Evolutionary conservation across 2,113 vertebrate genomes (phyloP), one percentile per base, ranked within the genome.

Genomic region (Craseonycteris thonglongyai): DNA sequence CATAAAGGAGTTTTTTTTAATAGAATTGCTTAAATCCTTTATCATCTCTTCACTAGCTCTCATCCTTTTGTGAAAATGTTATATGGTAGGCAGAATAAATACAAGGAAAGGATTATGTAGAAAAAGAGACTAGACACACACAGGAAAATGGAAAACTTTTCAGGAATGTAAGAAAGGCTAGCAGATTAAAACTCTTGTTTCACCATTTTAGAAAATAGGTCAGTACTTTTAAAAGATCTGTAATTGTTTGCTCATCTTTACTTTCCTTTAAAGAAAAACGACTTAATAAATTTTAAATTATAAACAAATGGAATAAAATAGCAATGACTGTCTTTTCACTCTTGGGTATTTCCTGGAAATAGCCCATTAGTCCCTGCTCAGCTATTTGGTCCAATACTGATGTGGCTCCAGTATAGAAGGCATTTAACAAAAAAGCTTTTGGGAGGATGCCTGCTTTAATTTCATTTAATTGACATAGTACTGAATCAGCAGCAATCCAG

Each of bases 241-340:
- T 0, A 88, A 76, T n/a, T 63, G 26, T 78, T 69, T 95, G 68
- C 65, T 95, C 58, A 80, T 90, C 35, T 94, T 86, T 71, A 86
- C 78, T 93, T 84, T 94, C 61, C 58, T 75, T 92, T 51, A 90
- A 56, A 87, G 74, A 63, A 65, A 94, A 87, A 93, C 58, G 51
- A 61, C 38, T 35, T 51, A 63, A 63, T 19, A 87, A 91, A 78
- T 72, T 54, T 94, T 80, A 66, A 78, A 47, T 81, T 65, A 78
- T 61, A 94, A 95, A 94, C n/a, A 85, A 54, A 59, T 82, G 74
- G 30, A 74, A 15, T 75, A 51, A 95, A 90, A 90, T 14, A 93
- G 68, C 38, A 49, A 18, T 74, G 45, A 85, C 35, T 28, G n/a
- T 85, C 38, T n/a, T 78, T 92, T 84, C 28, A 71, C 47, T 75